Base-by-base conservation (phyloP, 2,888 invertebrate genomes). In the Antheraea assamensis region DNA sequence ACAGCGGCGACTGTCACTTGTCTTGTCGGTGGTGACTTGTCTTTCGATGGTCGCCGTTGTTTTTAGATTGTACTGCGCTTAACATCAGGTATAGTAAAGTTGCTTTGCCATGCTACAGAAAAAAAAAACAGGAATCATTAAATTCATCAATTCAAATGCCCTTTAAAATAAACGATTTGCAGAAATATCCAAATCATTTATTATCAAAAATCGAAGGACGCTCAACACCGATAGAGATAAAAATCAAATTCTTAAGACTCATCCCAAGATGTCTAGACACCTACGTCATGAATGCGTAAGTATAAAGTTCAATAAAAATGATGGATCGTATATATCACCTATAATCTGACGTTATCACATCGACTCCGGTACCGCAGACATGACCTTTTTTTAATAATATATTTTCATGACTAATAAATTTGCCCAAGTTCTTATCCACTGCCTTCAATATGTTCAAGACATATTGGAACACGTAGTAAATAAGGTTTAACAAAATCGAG, bases 271-370 rank as follows among this genome's bases (percentile, higher is more conserved):
- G 61, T 64, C 61, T 64, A 64, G 61, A 64, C 61, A 30, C 61
- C 15, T 64, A 64, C 61, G 61, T 64, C 61, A 64, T 64, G 30
- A 64, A 64, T 30, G 17, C 61, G 61, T 64, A 64, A 64, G 61
- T 64, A 64, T 27, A 30, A 3, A 64, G 17, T 64, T 17, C 61
- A 30, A 64, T 64, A 64, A 64, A 64, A 17, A 1, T 17, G 15
- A 5, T 64, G 61, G 27, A 27, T 64, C 61, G 17, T 5, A 30
- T 27, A 17, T 27, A 64, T 17, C 61, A 3, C 30, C 27, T 61
- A 24, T 61, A 61, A 27, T 27, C 4, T 19, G 13, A 61, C 24
- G 27, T 27, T 61, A 61, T 61, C n/a, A 7, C n/a, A 10, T 61
- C 27, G 17, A 13, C 61, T 27, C 8, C n/a, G 3, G 61, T 27